Conservation (phyloP, 2,888 invertebrate species). For the Meliscaeva auricollis region DNA sequence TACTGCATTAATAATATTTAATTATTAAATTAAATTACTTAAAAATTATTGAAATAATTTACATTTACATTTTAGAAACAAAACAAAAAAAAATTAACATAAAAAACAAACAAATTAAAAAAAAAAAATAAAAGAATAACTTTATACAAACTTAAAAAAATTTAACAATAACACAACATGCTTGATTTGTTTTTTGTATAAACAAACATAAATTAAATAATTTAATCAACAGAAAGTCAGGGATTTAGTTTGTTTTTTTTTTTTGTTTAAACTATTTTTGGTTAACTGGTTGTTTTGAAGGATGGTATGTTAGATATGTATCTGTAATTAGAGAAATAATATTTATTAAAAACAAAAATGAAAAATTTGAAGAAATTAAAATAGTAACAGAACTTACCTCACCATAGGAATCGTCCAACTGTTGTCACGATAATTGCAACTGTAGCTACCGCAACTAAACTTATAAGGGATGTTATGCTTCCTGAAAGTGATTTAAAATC, state of each 20-base stretch:
- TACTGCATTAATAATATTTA: conserved; percentile 56
- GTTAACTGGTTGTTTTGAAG: neutral
- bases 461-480: conserved; percentile 73
- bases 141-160: conserved; percentile 38
- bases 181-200: conserved; percentile 12
- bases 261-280: no score
- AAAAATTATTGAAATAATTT: conserved; percentile 32
- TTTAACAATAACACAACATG: conserved; percentile 57
- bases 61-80: conserved; percentile 23
- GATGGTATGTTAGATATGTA: neutral
- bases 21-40: conserved; percentile 43
- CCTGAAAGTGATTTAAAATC: conserved; percentile 26
- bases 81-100: conserved; percentile 10
- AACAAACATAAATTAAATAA: conserved; percentile 18
- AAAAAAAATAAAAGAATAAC: conserved; percentile 28
- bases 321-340: conserved; percentile 8
- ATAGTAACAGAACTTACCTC: conserved; percentile 78
- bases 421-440: conserved; percentile 78
- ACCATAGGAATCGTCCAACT: conserved; percentile 80
- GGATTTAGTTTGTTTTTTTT: conserved; percentile 1
- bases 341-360: neutral
- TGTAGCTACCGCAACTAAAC: conserved; percentile 78
- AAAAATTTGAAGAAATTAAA: neutral
- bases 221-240: conserved; percentile 16
- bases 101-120: conserved; percentile 17